Evolutionary conservation across 2,888 invertebrate species (phyloP).

Genomic region (Luperina nickerlii): DNA sequence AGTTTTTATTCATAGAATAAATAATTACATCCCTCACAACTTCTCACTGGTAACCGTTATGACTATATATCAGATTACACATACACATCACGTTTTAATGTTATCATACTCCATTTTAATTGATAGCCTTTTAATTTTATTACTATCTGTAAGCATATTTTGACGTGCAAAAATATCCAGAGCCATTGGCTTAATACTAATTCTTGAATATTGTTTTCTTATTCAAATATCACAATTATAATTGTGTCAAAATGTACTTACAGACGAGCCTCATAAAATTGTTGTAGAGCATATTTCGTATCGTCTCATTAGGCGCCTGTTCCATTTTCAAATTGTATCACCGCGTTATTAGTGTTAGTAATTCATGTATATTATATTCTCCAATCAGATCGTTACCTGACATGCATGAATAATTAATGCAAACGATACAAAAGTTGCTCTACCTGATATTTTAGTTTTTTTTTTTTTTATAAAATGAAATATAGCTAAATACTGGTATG

Average conservation of each 20-base stretch:
- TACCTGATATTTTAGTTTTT: slow-evolving; percentile 41
- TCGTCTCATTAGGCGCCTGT: slow-evolving; percentile 22
- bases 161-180: slow-evolving; percentile 37
- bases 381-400: slow-evolving; percentile 50
- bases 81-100: slow-evolving; percentile 43
- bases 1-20: slow-evolving; percentile 88
- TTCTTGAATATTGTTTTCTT: slow-evolving; percentile 29
- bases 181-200: slow-evolving; percentile 23
- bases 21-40: slow-evolving; percentile 75
- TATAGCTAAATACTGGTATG: slow-evolving; percentile 56
- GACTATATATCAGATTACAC: slow-evolving; percentile 73
- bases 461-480: slow-evolving; percentile 54
- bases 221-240: slow-evolving; percentile 63
- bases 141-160: slow-evolving; percentile 47
- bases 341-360: not conserved
- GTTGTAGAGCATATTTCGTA: slow-evolving; percentile 52
- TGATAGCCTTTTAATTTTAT: slow-evolving; percentile 47
- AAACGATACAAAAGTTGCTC: slow-evolving; percentile 63
- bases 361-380: slow-evolving; percentile 18
- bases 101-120: slow-evolving; percentile 49
- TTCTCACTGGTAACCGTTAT: slow-evolving; percentile 73
- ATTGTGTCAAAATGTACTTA: slow-evolving; percentile 55
- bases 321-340: slow-evolving; percentile 31
- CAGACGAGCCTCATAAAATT: slow-evolving; percentile 52
- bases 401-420: slow-evolving; percentile 33